Percentiles rank a stretch among this genome's conserved stretches.
These are phyloP conservation scores for Balearica regulorum DNA, from an alignment of 2,797 vertebrate species.

Conservation along the genomic window DNA sequence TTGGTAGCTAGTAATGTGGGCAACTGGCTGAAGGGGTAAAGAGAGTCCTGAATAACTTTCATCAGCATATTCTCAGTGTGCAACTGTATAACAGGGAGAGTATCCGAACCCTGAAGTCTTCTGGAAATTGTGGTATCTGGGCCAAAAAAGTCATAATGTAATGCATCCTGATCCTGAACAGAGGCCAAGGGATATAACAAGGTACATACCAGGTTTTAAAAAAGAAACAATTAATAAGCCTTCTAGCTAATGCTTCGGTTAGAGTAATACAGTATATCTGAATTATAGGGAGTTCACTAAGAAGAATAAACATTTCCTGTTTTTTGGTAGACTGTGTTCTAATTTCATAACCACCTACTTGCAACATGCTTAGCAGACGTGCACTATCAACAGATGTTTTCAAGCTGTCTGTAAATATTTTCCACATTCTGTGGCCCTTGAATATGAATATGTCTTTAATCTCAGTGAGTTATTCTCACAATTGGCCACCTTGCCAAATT, in stretches of 20 bases:
- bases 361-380: background rate
- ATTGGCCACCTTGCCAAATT: background rate
- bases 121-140: background rate
- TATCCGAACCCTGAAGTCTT: background rate
- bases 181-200: background rate
- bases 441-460: background rate
- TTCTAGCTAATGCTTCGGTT: background rate
- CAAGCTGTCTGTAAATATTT: background rate
- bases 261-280: background rate
- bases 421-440: background rate
- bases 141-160: background rate
- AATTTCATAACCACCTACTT: background rate
- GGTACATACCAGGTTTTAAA: accelerated
- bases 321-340: background rate
- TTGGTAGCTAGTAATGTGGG: background rate
- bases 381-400: background rate
- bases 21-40: background rate
- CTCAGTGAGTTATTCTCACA: background rate
- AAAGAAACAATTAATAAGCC: background rate
- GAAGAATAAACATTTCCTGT: background rate
- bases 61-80: background rate
- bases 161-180: background rate
- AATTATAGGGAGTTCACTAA: background rate
- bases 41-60: background rate
- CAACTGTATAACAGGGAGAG: background rate